A percentile compares a stretch with the other conserved stretches of the same genome.
phyloP scores from a whole-genome alignment of 64 coral and sea anemone genomes.

The Trachythela sp. region DNA sequence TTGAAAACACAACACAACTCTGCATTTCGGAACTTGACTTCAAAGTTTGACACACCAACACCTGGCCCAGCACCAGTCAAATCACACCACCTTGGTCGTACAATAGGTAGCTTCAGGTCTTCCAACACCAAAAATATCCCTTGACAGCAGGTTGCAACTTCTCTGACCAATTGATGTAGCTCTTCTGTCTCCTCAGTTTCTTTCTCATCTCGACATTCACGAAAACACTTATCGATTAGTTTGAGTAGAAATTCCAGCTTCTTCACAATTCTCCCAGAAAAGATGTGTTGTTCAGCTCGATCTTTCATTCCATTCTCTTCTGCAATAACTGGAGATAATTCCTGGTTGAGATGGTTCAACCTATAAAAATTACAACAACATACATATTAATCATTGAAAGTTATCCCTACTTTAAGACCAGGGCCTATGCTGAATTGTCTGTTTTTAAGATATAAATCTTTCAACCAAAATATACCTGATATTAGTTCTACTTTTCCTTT shows the following conservation, averaged over 20 bases:
- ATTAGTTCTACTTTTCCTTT: no score
- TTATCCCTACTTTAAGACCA: no score
- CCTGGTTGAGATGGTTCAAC: background rate
- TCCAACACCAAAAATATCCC: background rate
- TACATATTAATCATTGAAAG: no score
- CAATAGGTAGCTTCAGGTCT: background rate
- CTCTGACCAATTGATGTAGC: background rate
- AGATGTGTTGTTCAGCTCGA: background rate
- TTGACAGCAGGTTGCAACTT: background rate
- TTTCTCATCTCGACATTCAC: background rate
- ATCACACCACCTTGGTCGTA: background rate
- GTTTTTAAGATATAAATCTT: no score
- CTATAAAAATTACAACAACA: background rate
- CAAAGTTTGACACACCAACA: no score
- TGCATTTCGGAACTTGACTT: constrained; percentile 17
- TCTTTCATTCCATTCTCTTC: background rate
- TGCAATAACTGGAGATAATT: background rate
- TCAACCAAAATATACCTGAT: no score
- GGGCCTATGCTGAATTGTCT: no score
- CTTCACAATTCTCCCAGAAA: background rate
- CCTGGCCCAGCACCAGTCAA: no score
- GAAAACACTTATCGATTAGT: background rate
- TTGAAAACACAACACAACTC: background rate
- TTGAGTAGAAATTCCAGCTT: background rate
- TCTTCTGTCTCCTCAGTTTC: background rate